Evolutionary conservation across 1,140 invertebrate species (phyloP).

Genomic region (Eueides isabella): DNA sequence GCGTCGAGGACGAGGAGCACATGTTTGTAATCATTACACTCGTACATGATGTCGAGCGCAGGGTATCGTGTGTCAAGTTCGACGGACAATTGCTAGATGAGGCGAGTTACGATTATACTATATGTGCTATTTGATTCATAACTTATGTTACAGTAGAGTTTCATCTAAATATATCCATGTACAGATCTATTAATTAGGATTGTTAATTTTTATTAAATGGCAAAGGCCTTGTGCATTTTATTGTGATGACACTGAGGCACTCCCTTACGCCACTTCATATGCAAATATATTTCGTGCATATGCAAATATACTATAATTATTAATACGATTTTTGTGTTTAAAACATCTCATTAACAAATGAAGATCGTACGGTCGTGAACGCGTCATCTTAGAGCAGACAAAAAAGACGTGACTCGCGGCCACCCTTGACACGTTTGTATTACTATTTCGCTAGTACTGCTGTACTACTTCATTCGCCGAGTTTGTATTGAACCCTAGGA

Average conservation of each 20-base stretch:
- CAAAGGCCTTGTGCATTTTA: neutral
- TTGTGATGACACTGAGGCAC: slow-evolving; percentile 3
- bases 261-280: too few species aligned
- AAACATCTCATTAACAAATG: slow-evolving; percentile 19
- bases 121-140: too few species aligned
- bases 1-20: neutral
- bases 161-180: too few species aligned
- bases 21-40: neutral
- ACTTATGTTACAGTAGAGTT: too few species aligned
- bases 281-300: neutral
- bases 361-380: slow-evolving; percentile 1
- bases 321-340: slow-evolving; percentile 10
- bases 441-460: too few species aligned
- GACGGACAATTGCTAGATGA: neutral
- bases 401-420: slow-evolving; percentile 15
- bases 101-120: too few species aligned
- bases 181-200: too few species aligned
- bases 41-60: neutral
- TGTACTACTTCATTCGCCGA: too few species aligned
- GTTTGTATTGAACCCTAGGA: too few species aligned
- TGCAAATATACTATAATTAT: neutral
- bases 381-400: neutral
- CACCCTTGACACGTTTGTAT: slow-evolving; percentile 16
- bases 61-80: neutral
- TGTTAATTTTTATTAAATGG: too few species aligned